Conservation (phyloP, 2,888 invertebrate genomes). For the Pocota personata region DNA sequence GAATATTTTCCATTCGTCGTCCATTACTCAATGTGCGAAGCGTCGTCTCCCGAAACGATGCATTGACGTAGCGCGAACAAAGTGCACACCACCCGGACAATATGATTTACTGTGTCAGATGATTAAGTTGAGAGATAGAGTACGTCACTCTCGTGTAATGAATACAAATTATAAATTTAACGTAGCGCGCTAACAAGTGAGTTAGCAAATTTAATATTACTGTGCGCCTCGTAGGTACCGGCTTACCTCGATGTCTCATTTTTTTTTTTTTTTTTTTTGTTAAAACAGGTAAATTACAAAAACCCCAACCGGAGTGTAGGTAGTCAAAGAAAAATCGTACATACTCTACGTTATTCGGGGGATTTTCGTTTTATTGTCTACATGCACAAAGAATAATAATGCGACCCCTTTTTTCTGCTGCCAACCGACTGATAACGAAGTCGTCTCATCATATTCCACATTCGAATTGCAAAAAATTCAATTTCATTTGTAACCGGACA, state of each 20-base stretch:
- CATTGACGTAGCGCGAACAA: conserved; percentile 33
- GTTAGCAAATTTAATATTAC: neutral
- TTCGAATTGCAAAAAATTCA: conserved; percentile 12
- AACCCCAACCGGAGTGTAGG: neutral
- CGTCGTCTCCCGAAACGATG: neutral
- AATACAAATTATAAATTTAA: conserved; percentile 48
- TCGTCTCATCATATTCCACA: neutral
- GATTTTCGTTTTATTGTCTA: neutral
- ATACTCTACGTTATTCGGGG: neutral
- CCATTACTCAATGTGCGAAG: neutral
- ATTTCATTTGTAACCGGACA: neutral
- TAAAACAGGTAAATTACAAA: neutral
- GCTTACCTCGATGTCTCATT: conserved; percentile 10
- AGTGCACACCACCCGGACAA: conserved; percentile 46
- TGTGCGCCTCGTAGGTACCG: conserved; percentile 7
- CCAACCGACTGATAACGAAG: conserved; percentile 7
- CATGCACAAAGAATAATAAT: conserved; percentile 1
- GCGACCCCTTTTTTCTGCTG: neutral
- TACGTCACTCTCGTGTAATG: conserved; percentile 50
- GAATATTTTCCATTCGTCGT: neutral
- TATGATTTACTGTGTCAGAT: conserved; percentile 28
- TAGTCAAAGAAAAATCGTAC: neutral
- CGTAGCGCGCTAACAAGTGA: conserved; percentile 14
- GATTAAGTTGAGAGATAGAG: conserved; percentile 5
- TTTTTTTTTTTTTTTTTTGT: neutral